Evolutionary conservation across 2,113 vertebrate genomes (phyloP).

Genomic region (Calyptomena viridis): DNA sequence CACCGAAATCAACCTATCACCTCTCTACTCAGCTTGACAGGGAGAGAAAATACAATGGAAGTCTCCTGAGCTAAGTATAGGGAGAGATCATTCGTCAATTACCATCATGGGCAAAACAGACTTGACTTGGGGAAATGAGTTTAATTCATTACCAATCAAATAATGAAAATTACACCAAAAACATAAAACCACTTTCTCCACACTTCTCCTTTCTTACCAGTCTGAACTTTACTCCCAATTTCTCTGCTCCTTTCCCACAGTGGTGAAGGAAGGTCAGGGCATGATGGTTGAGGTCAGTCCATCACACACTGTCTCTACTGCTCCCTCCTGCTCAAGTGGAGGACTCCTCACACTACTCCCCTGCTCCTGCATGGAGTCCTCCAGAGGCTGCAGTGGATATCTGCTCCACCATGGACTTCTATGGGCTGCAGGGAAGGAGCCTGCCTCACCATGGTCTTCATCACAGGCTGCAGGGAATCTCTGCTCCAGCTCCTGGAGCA

Average conservation of each 20-base stretch:
- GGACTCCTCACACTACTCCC: neutral
- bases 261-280: neutral
- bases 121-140: accelerated
- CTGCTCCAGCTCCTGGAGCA: neutral
- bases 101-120: neutral
- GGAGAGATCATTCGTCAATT: neutral
- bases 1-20: neutral
- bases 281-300: neutral
- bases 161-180: neutral
- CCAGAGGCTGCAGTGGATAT: neutral
- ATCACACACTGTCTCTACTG: neutral
- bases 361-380: neutral
- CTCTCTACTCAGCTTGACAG: neutral
- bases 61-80: neutral
- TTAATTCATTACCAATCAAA: neutral
- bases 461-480: neutral
- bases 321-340: neutral
- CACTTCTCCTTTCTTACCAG: neutral
- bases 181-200: neutral
- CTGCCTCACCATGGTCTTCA: neutral
- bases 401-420: neutral
- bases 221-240: neutral
- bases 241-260: neutral
- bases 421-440: neutral
- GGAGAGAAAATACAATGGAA: neutral